These are phyloP conservation scores for Drosophila ogumai DNA, from an alignment of 1,140 invertebrate genomes.

Conservation along the genomic window DNA sequence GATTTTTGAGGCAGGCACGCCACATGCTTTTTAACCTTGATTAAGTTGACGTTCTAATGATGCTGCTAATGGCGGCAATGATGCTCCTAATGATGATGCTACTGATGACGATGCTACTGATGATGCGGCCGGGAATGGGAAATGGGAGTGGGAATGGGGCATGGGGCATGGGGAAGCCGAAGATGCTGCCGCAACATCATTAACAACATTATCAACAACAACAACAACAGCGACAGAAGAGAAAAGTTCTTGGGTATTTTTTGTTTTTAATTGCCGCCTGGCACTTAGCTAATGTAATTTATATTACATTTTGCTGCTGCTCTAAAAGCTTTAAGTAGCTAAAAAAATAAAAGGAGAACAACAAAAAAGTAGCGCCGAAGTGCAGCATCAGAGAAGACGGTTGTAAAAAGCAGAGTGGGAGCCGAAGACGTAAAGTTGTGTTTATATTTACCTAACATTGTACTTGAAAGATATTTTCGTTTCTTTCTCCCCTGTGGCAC, in stretches of 20 bases:
- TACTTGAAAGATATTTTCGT: constrained; percentile 84
- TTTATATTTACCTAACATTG: constrained; percentile 84
- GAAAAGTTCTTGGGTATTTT: constrained; percentile 46
- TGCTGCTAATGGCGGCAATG: constrained; percentile 69
- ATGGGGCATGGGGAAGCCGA: constrained; percentile 19
- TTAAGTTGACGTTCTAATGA: constrained; percentile 81
- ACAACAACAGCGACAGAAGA: constrained; percentile 4
- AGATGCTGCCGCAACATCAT: constrained; percentile 69
- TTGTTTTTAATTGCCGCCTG: constrained; percentile 81
- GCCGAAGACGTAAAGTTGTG: constrained; percentile 62
- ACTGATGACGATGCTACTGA: constrained; percentile 32
- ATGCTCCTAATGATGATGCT: constrained; percentile 46
- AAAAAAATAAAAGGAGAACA: constrained; percentile 38
- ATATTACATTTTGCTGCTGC: constrained; percentile 78
- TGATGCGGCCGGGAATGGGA: not conserved
- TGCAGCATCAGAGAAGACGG: constrained; percentile 47
- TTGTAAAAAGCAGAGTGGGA: constrained; percentile 42
- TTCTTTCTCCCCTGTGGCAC: constrained; percentile 45
- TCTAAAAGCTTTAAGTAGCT: constrained; percentile 84
- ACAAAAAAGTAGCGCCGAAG: constrained; percentile 51
- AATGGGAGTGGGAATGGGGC: not conserved
- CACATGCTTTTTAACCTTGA: constrained; percentile 79
- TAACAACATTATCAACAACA: constrained; percentile 60
- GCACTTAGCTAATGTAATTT: constrained; percentile 85
- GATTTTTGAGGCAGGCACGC: constrained; percentile 46